Evolutionary conservation across 2,113 vertebrate species (phyloP), one percentile per base, ranked within the genome.

Genomic region (Sylvia atricapilla): DNA sequence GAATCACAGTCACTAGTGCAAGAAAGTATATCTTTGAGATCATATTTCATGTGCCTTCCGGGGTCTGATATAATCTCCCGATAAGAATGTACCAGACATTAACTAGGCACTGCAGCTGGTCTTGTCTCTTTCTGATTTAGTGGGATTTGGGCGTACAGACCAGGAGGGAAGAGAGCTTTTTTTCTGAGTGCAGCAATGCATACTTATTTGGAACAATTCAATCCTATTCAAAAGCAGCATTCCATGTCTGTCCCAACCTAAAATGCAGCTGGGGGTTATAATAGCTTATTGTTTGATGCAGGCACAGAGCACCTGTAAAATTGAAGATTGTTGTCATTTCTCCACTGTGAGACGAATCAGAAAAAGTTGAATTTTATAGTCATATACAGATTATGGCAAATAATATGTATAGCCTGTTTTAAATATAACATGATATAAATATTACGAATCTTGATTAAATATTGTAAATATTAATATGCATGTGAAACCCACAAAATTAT

Each of bases 21-120:
- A 74, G 82, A 91, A 93, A 88, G 37, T 37, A 37, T 85, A n/a
- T n/a, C 78, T 95, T 90, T 90, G 35, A 83, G 78, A 83, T 94
- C 63, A 27, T 58, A 62, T 94, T 95, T 60, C 91, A 53, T 59
- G 62, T 76, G 60, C 69, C 77, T 91, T 19, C 37, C 28, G 14
- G 30, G 46, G 16, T 73, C 75, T 90, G 82, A 91, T 85, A 80
- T 24, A 91, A 91, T 85, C 70, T 89, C 37, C 43, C 4, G 43
- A 79, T 83, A 93, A 91, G 78, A 83, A 63, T 69, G 58, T 52
- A 69, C 74, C 67, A 94, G 87, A 91, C 87, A 74, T 93, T 80
- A 91, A 90, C n/a, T 44, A 87, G 52, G 68, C 82, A 78, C 15
- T 82, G 76, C 89, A 96, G 58, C 66, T 92, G 87, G 63, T 59